Conservation (phyloP, 2,888 invertebrate species). For the Cosmorhoe ocellata region DNA sequence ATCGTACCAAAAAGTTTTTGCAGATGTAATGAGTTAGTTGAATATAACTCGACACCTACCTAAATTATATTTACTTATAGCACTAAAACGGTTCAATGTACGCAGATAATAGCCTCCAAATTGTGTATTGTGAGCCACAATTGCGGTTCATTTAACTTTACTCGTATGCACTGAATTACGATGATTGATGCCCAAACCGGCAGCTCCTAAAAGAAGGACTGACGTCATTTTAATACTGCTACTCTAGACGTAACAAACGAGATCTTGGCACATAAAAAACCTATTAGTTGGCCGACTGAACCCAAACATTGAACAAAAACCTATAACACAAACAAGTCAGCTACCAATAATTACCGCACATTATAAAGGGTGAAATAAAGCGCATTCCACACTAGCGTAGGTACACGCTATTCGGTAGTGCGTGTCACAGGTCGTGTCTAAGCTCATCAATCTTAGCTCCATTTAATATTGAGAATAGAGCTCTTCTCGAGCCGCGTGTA, state of each 20-base stretch:
- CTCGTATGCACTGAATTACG: conserved; percentile 43
- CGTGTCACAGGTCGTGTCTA: conserved; percentile 80
- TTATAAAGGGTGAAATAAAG: conserved; percentile 74
- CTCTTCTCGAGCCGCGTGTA: conserved; percentile 46
- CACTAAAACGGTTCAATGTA: conserved; percentile 18
- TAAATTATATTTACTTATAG: background rate
- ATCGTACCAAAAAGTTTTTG: background rate
- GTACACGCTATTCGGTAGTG: conserved; percentile 71
- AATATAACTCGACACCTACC: conserved; percentile 14
- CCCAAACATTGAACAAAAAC: conserved; percentile 67
- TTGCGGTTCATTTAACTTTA: conserved; percentile 40
- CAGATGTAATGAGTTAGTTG: conserved; percentile 8
- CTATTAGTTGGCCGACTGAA: conserved; percentile 67
- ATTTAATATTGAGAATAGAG: conserved; percentile 74
- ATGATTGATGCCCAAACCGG: conserved; percentile 56
- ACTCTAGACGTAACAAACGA: conserved; percentile 49
- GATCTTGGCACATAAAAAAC: conserved; percentile 61
- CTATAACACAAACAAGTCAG: conserved; percentile 53
- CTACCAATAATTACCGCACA: conserved; percentile 74
- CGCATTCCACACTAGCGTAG: conserved; percentile 69
- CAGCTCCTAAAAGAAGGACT: conserved; percentile 56
- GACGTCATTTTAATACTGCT: conserved; percentile 67
- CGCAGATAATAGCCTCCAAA: conserved; percentile 16
- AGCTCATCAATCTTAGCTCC: conserved; percentile 79
- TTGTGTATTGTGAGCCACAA: conserved; percentile 18